These are phyloP conservation scores for Mantis religiosa DNA, from an alignment of 2,888 invertebrate species.

Conservation along the genomic window DNA sequence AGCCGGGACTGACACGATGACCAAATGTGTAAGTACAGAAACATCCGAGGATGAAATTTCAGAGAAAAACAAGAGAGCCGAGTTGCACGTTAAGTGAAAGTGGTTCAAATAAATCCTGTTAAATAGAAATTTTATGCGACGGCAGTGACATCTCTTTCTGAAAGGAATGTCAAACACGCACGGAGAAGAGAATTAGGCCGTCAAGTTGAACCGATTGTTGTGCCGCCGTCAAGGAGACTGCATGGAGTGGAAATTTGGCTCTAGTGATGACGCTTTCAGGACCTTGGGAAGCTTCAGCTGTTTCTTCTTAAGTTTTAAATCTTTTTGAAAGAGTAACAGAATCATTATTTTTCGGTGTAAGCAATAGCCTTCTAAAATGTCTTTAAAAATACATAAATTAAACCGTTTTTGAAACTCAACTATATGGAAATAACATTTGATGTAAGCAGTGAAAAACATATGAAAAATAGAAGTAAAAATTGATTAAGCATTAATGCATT, in stretches of 20 bases:
- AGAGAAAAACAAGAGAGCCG: neutral
- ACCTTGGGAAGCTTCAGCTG: too few species aligned
- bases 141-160: neutral
- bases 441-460: too few species aligned
- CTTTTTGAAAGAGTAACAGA: too few species aligned
- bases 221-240: neutral
- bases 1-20: neutral
- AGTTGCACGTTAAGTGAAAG: neutral
- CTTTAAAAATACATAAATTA: too few species aligned
- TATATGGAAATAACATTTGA: too few species aligned
- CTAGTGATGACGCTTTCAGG: too few species aligned
- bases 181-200: neutral
- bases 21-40: neutral
- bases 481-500: too few species aligned
- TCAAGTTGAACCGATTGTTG: neutral
- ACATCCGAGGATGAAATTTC: neutral
- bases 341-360: too few species aligned
- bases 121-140: slow-evolving; percentile 17
- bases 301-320: too few species aligned
- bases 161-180: neutral
- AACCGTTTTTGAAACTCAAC: too few species aligned
- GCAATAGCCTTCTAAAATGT: too few species aligned
- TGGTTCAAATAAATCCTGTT: slow-evolving; percentile 1
- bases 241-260: neutral
- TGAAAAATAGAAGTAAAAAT: too few species aligned